Evolutionary conservation across 2,113 vertebrate genomes (phyloP), one percentile per base, ranked within the genome.

Genomic region (Mohoua ochrocephala): DNA sequence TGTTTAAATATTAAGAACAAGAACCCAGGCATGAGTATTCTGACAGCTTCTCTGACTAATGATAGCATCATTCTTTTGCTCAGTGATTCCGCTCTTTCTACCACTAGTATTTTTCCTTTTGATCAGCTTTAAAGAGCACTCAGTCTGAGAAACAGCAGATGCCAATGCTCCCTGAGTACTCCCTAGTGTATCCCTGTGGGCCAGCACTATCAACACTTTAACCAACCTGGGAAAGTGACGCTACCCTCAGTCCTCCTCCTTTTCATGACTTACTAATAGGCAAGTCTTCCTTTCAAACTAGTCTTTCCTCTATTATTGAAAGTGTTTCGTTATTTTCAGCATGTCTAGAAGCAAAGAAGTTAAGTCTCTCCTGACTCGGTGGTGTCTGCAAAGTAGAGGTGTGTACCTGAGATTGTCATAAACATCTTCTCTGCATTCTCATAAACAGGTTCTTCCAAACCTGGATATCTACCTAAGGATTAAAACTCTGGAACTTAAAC

Each of bases 181-280:
- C 41, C 26, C 27, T 11, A 31, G 13, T 31, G 8, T 35, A 6
- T 10, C 3, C 11, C 44, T 49, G 31, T 44, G 10, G 12, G 19
- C 8, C 63, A 78, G 15, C 2, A 0, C 22, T 50, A 79, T 24
- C 57, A 73, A 27, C 19, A 14, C 6, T 64, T 37, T 16, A 64
- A 71, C 16, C 49, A 85, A 15, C 2, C 10, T 17, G 2, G 31
- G 41, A 85, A 85, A 60, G 11, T 1, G 0, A 1, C 1, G 1
- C 9, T 41, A 35, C 7, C 13, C 20, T 91, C 52, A 39, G 9
- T 19, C n/a, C 9, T 80, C 45, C 74, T 65, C 19, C 16, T 64
- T 70, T 70, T 13, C 0, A 0, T 81, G 31, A 59, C 41, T 82
- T 80, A 47, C 26, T 30, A 50, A 24, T 7, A 85, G 3, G 24